phyloP scores from a whole-genome alignment of 2,113 vertebrate species.

The Apeltes quadracus region DNA sequence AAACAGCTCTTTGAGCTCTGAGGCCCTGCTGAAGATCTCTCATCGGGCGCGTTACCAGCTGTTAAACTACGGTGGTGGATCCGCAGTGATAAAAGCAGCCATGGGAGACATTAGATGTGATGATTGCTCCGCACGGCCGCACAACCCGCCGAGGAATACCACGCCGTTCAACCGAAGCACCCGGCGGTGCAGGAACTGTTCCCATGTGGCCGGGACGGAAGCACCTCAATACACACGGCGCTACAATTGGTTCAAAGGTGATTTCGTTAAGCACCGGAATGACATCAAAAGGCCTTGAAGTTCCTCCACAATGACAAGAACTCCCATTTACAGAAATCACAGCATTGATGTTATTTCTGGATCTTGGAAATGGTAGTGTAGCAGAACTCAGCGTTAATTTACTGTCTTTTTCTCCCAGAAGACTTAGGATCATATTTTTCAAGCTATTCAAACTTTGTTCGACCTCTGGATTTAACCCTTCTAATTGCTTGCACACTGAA shows the following conservation, averaged over 20 bases:
- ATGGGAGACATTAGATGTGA: constrained; percentile 53
- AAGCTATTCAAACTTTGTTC: background rate
- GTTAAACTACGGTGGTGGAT: constrained; percentile 39
- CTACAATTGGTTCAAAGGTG: constrained; percentile 25
- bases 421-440: background rate
- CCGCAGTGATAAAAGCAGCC: constrained; percentile 44
- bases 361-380: background rate
- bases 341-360: background rate
- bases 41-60: constrained; percentile 35
- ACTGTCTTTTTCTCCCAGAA: background rate
- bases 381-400: background rate
- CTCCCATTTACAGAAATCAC: background rate
- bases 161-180: constrained; percentile 50
- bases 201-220: constrained; percentile 9
- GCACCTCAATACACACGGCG: constrained; percentile 1
- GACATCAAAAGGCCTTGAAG: background rate
- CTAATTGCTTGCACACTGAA: background rate
- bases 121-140: constrained; percentile 44
- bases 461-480: background rate
- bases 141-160: constrained; percentile 57
- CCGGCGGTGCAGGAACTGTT: constrained; percentile 37
- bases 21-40: background rate
- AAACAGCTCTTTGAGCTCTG: background rate
- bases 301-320: constrained; percentile 1
- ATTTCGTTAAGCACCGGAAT: constrained; percentile 20